Evolutionary conservation across 2,797 vertebrate genomes (phyloP).

Genomic region (Micrastur ruficollis): DNA sequence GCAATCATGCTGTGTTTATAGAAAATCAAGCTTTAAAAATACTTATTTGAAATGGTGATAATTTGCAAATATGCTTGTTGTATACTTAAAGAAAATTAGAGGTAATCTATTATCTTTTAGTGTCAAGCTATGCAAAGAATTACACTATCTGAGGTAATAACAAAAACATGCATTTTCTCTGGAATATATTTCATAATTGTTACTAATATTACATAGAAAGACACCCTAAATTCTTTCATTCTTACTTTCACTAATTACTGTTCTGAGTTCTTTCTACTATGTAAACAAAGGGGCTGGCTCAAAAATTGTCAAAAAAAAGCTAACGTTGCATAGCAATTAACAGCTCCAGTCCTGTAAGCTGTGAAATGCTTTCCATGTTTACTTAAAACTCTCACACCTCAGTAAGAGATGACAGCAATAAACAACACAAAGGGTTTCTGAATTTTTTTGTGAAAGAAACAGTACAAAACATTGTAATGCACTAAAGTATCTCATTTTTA

Average conservation of each 20-base stretch:
- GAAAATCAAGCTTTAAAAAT: not conserved
- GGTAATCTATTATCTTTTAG: not conserved
- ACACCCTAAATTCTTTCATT: not conserved
- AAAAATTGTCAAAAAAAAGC: not conserved
- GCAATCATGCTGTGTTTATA: not conserved
- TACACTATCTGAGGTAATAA: not conserved
- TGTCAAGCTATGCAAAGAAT: not conserved
- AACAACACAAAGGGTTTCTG: not conserved
- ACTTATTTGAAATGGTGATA: not conserved
- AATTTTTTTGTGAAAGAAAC: not conserved
- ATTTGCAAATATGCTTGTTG: not conserved
- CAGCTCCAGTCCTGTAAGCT: not conserved
- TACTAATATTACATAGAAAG: not conserved
- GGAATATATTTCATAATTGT: not conserved
- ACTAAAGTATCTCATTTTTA: not conserved
- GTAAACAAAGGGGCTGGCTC: not conserved
- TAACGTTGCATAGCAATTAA: not conserved
- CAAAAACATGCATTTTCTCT: not conserved
- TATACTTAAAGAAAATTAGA: not conserved
- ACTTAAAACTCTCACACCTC: not conserved
- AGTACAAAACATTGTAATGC: not conserved
- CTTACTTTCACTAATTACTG: not conserved
- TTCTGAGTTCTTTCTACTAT: not conserved
- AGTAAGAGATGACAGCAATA: not conserved
- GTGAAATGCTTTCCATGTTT: not conserved